Evolutionary conservation across 2,888 invertebrate genomes (phyloP), one percentile per base, ranked within the genome.

Genomic region (Salticus scenicus): DNA sequence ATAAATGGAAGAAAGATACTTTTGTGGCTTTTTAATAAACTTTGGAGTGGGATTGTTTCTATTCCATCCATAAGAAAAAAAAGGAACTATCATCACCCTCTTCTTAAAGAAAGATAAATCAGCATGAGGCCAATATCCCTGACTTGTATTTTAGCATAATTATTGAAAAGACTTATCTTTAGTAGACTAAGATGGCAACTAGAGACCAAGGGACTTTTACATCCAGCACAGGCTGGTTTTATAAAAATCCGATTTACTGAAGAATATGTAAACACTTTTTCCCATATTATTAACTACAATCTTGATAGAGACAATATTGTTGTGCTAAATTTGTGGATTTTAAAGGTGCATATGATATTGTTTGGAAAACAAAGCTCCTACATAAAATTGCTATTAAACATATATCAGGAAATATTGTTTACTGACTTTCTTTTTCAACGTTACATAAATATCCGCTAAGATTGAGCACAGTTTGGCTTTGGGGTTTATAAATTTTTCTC

Each of bases 261-360:
- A 20, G 67, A 76, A 2, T 42, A 12, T 67, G 31, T 42, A 10
- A 14, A 8, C 33, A 37, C 33, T 63, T 57, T 67, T 67, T 67
- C 31, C 17, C 67, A 76, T 28, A 42, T 28, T 47, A 67, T 67
- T 67, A 67, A 76, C 66, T n/a, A 67, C 12, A 76, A 31, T 67
- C 66, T 67, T 47, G 67, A 42, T 51, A 76, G n/a, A n/a, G n/a
- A 66, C 28, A 67, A 67, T 30, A 30, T 67, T 7, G 37, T n/a
- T n/a, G 37, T 37, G 37, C 10, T 37, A 7, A 37, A 10, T 37
- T 37, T 37, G 37, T 37, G 4, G 37, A 37, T 37, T 37, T 37
- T 37, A 37, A 37, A 10, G 37, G 37, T 7, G 37, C 37, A 37
- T 37, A 37, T 37, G 37, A 37, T 37, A 37, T 10, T 7, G 37